phyloP scores from a whole-genome alignment of 2,113 vertebrate species.

The Clupea harengus region DNA sequence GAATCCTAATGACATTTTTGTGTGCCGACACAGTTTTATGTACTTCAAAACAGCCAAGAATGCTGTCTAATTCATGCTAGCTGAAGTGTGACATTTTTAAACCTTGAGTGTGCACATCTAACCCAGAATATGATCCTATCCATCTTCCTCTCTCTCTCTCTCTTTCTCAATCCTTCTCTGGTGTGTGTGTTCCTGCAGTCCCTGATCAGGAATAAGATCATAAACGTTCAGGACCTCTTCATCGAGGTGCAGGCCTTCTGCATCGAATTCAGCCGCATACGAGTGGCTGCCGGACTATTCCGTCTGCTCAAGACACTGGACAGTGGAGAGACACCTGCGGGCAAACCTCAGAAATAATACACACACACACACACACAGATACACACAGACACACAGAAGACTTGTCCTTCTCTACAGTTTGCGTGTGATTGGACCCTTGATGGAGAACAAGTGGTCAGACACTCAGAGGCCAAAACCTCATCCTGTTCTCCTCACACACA shows the following conservation, averaged over 20 bases:
- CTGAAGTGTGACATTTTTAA: no score
- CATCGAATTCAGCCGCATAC: conserved; percentile 97
- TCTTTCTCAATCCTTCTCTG: conserved; percentile 68
- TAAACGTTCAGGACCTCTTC: conserved; percentile 98
- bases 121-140: no score
- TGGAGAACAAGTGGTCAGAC: background rate
- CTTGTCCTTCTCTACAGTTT: no score
- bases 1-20: no score
- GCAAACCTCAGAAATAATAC: conserved; percentile 47
- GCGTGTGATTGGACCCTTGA: no score
- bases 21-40: no score
- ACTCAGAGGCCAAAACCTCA: no score
- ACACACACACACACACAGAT: conserved; percentile 74
- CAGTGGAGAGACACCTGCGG: background rate
- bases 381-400: background rate
- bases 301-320: conserved; percentile 75
- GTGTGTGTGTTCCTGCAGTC: conserved; percentile 99
- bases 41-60: no score
- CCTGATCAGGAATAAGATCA: conserved; percentile 97
- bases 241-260: conserved; percentile 99
- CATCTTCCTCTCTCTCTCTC: background rate
- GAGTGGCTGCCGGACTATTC: conserved; percentile 95
- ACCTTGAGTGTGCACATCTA: no score
- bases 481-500: background rate
- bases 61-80: no score